Base-by-base conservation (phyloP, 2,113 vertebrate genomes). In the Psittacara wagleri region DNA sequence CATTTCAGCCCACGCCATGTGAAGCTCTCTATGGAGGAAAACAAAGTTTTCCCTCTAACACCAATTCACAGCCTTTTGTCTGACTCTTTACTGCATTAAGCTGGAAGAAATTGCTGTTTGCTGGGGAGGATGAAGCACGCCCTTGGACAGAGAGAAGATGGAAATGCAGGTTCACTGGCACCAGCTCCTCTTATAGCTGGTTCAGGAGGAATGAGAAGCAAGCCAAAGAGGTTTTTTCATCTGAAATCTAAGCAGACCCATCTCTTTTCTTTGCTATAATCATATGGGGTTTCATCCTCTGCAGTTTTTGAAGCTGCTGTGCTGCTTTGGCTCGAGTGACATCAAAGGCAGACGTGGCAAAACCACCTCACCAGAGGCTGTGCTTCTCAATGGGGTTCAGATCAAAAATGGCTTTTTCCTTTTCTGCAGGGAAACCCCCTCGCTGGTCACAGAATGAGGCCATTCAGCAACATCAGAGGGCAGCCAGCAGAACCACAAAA, bases 1-100 rank as follows among this genome's bases (percentile, higher is more conserved):
- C 22, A 9, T 25, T 75, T 68, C 81, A 22, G 35, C 18, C 51
- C 24, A 1, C 52, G n/a, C 27, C 2, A 0, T 6, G 8, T 20
- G 37, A 44, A 27, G 6, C 12, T 25, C 20, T 11, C 13, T 9
- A 1, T 17, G 37, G 46, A 86, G 44, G 29, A 91, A 83, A 81
- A 51, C 14, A 64, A 3, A 28, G 2, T 28, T 61, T 83, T 78
- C 39, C 23, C 28, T 28, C 81, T 90, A 74, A 51, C 15, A 4
- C 10, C 51, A 43, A 81, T 68, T 83, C 79, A 49, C 64, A 83
- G 70, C 62, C 43, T 89, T 70, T 75, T 37, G 7, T 35, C 69
- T 69, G 27, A 28, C 29, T 81, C 61, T 46, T 41, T 31, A 37
- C 72, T 55, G 37, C 0, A 0, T 57, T 13, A 78, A 29, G 35